Conservation (phyloP, 2,888 invertebrate genomes). For the Cryptocephalus primarius region DNA sequence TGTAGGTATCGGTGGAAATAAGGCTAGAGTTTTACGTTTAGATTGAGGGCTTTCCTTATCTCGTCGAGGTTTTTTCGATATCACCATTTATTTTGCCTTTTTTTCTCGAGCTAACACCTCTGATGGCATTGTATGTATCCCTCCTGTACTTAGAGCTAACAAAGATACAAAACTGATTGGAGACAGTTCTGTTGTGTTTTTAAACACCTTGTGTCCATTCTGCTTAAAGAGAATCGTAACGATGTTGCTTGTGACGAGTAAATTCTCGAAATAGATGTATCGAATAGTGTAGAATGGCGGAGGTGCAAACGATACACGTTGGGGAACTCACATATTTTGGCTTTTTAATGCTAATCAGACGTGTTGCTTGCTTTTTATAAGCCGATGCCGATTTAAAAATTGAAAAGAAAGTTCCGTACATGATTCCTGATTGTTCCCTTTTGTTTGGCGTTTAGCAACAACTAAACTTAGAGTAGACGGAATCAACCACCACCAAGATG, state of each 20-base stretch:
- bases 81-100: slow-evolving; percentile 11
- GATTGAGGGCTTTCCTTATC: slow-evolving; percentile 39
- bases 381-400: slow-evolving; percentile 25
- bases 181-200: no score
- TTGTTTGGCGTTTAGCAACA: slow-evolving; percentile 27
- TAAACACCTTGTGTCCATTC: no score
- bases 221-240: no score
- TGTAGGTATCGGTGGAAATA: slow-evolving; percentile 20
- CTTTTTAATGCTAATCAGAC: slow-evolving; percentile 12
- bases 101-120: slow-evolving; percentile 24
- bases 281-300: no score
- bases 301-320: no score
- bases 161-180: no score
- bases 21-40: slow-evolving; percentile 15
- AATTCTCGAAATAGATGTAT: no score
- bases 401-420: slow-evolving; percentile 3
- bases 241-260: no score
- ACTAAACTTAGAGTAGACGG: slow-evolving; percentile 22
- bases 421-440: slow-evolving; percentile 25
- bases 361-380: slow-evolving; percentile 19
- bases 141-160: no score
- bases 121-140: slow-evolving; percentile 10
- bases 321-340: background rate
- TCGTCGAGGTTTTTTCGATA: slow-evolving; percentile 18
- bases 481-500: slow-evolving; percentile 20